A percentile compares a stretch with the other conserved stretches of the same genome.
phyloP scores from a whole-genome alignment of 2,888 invertebrate genomes.

The Halictus quadricinctus region DNA sequence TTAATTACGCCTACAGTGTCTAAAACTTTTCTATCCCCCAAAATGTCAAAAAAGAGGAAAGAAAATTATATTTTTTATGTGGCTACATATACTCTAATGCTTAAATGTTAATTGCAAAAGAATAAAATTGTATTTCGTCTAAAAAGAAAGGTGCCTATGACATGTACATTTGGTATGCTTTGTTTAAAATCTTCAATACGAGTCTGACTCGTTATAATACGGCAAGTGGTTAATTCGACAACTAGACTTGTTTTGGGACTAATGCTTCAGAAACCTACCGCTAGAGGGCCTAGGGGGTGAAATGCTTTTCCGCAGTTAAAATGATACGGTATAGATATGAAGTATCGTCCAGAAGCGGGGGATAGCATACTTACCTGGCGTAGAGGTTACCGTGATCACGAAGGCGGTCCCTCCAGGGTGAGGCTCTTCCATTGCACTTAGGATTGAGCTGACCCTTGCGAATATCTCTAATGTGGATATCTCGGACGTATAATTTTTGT shows the following conservation, averaged over 20 bases:
- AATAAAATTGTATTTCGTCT: too few species aligned
- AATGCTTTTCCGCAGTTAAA: slow-evolving; percentile 29
- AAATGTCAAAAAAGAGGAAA: too few species aligned
- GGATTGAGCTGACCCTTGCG: slow-evolving; percentile 84
- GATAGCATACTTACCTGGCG: slow-evolving; percentile 84
- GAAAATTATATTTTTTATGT: too few species aligned
- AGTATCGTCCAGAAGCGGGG: not conserved
- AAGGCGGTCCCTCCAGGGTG: slow-evolving; percentile 80
- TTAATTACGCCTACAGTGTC: too few species aligned
- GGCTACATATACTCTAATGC: too few species aligned
- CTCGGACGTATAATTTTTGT: slow-evolving; percentile 78
- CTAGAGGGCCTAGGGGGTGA: slow-evolving; percentile 44
- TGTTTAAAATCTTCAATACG: too few species aligned
- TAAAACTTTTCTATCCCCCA: too few species aligned
- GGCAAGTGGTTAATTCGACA: not conserved
- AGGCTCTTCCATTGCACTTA: slow-evolving; percentile 85
- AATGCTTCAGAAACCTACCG: slow-evolving; percentile 8
- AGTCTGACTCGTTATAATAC: too few species aligned
- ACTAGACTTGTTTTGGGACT: not conserved
- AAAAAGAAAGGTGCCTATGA: too few species aligned
- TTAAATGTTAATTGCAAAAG: too few species aligned
- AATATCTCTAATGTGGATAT: slow-evolving; percentile 84
- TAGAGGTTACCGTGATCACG: slow-evolving; percentile 70
- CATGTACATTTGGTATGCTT: too few species aligned
- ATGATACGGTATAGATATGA: not conserved